These are phyloP conservation scores for Liopterus haemorrhoidalis DNA, from an alignment of 2,888 invertebrate species.

Conservation along the genomic window DNA sequence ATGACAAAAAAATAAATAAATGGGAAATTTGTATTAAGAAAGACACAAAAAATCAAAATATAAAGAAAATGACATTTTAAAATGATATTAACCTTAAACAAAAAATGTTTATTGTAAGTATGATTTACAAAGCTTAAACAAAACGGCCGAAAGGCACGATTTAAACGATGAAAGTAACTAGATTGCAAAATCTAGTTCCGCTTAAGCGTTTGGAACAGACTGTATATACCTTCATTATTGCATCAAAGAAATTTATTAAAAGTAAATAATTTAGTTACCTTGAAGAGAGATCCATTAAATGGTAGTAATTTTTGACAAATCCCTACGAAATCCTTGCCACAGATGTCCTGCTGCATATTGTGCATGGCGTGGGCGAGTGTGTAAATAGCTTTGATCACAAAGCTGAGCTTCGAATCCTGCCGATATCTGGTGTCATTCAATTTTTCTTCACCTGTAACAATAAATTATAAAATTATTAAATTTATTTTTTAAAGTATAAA, in stretches of 20 bases:
- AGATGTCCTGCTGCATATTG: slow-evolving; percentile 60
- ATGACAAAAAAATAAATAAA: too few relatives aligned
- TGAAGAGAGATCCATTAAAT: slow-evolving; percentile 64
- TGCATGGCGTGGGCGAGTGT: slow-evolving; percentile 69
- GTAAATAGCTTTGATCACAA: slow-evolving; percentile 72
- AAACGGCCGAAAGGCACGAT: too few relatives aligned
- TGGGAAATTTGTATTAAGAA: too few relatives aligned
- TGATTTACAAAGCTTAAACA: too few relatives aligned
- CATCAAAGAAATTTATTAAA: not conserved
- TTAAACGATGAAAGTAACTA: not conserved
- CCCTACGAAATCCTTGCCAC: slow-evolving; percentile 50
- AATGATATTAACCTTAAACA: too few relatives aligned
- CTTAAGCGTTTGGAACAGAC: not conserved
- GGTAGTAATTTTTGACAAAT: slow-evolving; percentile 62
- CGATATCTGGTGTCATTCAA: slow-evolving; percentile 50
- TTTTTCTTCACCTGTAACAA: slow-evolving; percentile 52
- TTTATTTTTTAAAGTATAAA: not conserved
- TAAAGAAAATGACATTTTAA: too few relatives aligned
- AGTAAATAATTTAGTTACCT: slow-evolving; percentile 42
- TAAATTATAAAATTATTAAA: slow-evolving; percentile 13
- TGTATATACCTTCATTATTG: not conserved
- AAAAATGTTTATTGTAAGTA: too few relatives aligned
- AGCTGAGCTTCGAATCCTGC: slow-evolving; percentile 73
- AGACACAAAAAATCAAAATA: too few relatives aligned
- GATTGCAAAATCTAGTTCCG: not conserved